Evolutionary conservation across 2,888 invertebrate genomes (phyloP).

Genomic region (Sialis lutaria): DNA sequence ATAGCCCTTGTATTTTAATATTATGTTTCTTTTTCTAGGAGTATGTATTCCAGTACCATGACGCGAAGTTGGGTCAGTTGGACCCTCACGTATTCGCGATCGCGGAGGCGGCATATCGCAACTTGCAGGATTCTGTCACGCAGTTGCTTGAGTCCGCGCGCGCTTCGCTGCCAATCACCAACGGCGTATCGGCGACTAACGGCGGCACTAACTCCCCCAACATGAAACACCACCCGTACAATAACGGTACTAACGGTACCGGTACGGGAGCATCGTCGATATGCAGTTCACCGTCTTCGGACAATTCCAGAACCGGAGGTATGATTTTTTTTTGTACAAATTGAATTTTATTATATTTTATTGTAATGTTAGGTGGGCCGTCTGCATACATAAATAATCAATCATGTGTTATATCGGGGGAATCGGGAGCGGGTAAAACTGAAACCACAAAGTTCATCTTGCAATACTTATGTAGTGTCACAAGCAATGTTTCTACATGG

Average conservation of each 20-base stretch:
- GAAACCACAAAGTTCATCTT: conserved; percentile 84
- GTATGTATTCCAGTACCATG: conserved; percentile 65
- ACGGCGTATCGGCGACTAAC: neutral
- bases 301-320: neutral
- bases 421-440: conserved; percentile 87
- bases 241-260: neutral
- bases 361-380: neutral
- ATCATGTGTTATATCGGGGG: conserved; percentile 82
- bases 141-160: conserved; percentile 3
- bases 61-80: conserved; percentile 60
- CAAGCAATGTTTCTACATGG: conserved; percentile 69
- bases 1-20: too few species aligned
- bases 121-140: conserved; percentile 33
- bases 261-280: neutral
- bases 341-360: neutral
- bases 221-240: conserved; percentile 8
- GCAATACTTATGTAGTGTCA: conserved; percentile 78
- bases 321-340: neutral
- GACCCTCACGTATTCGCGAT: conserved; percentile 84
- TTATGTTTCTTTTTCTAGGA: conserved; percentile 37
- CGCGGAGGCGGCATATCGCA: conserved; percentile 75
- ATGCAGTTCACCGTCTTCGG: neutral
- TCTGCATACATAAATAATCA: conserved; percentile 35
- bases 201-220: conserved; percentile 11
- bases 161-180: neutral